Conservation (phyloP, 1,140 invertebrate species). For the Aphis craccivora region DNA sequence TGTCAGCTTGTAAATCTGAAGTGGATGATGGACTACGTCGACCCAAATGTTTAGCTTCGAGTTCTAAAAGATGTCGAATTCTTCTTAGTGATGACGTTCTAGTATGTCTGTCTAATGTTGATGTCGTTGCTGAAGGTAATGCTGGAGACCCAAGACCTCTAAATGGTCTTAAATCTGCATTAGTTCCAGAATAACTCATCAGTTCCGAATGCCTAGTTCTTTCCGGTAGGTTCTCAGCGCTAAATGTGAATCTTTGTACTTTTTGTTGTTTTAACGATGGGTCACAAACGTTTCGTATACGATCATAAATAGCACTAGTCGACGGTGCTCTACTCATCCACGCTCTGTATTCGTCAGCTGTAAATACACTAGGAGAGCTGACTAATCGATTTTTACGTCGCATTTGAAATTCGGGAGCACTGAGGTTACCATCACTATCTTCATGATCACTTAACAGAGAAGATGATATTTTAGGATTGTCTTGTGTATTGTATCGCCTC, state of each 20-base stretch:
- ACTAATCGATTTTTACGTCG: constrained; percentile 64
- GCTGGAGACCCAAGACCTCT: constrained; percentile 55
- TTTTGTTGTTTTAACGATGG: constrained; percentile 70
- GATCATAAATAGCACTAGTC: constrained; percentile 90
- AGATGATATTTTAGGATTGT: constrained; percentile 63
- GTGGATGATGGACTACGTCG: constrained; percentile 57
- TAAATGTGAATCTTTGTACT: constrained; percentile 79
- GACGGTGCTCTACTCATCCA: constrained; percentile 89
- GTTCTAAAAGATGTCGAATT: constrained; percentile 62
- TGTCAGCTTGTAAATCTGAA: constrained; percentile 59
- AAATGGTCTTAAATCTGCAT: constrained; percentile 50
- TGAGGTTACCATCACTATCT: constrained; percentile 82
- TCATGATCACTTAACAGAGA: constrained; percentile 68
- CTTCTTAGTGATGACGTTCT: constrained; percentile 62
- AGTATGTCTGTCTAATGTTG: constrained; percentile 59
- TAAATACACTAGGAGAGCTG: constrained; percentile 80
- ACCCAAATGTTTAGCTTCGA: constrained; percentile 62
- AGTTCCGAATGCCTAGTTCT: constrained; percentile 64
- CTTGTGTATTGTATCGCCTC: constrained; percentile 60
- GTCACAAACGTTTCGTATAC: constrained; percentile 75
- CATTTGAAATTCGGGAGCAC: constrained; percentile 78
- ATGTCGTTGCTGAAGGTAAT: constrained; percentile 58
- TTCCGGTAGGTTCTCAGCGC: constrained; percentile 79
- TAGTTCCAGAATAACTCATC: constrained; percentile 52
- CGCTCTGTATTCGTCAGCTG: constrained; percentile 87